Base-by-base conservation (phyloP, 2,797 vertebrate species). In the Tapirus indicus region DNA sequence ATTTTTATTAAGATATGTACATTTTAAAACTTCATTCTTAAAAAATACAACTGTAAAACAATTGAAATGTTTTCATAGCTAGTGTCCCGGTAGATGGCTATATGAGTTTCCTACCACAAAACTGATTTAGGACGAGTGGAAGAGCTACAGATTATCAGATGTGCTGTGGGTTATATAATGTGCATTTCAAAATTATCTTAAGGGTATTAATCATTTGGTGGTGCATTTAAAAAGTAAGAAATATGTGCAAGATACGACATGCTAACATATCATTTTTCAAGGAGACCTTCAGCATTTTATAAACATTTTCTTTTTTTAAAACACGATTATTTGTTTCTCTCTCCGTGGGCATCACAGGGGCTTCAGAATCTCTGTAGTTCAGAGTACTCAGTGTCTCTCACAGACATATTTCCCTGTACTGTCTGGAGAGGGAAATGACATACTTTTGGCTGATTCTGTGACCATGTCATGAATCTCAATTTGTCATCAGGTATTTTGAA, bases 391-490 rank as follows among this genome's bases (percentile, higher is more conserved):
- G 56, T 96, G 66, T 21, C 83, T 56, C 95, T 38, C 13, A n/a
- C 10, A 54, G 1, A 3, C 52, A 4, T 80, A 72, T 98, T 62
- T 71, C 35, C 94, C 47, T 85, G 68, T 47, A 72, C 71, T 96
- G 58, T 86, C 32, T 20, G 2, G 27, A 72, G 13, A 84, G 44
- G 21, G 49, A 41, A 2, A 52, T 96, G 95, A 77, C 96, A 94
- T 96, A 97, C 95, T 98, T 97, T 25, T 27, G 84, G 60, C 62
- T 94, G 80, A 84, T 97, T 98, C 64, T 93, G n/a, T 95, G 80
- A 96, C 64, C 92, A 56, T 54, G 91, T 89, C 96, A 66, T 4
- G 23, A 66, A 77, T 94, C 68, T 49, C 49, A 52, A 0, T 94
- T 84, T 16, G 52, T 93, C 89, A 60, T 87, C 16, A 60, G 84